Evolutionary conservation across 1,140 invertebrate genomes (phyloP).

Genomic region (Papilio xuthus): DNA sequence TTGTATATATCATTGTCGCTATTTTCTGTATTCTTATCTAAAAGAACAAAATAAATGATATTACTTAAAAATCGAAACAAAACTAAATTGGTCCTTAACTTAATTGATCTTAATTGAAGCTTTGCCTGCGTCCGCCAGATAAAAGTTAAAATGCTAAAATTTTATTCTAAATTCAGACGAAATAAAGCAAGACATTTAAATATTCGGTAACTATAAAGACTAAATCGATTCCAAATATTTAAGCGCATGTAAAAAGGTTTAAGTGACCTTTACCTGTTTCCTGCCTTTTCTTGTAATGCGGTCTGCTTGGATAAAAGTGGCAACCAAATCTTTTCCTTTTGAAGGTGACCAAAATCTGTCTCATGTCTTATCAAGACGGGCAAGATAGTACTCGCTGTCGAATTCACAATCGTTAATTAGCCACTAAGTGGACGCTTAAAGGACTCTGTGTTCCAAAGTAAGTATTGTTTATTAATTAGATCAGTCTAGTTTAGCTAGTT

Average conservation of each 20-base stretch:
- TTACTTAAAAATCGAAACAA: conserved; percentile 9
- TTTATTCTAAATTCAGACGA: background rate
- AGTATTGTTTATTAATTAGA: no score
- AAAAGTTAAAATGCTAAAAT: conserved; percentile 27
- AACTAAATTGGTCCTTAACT: conserved; percentile 33
- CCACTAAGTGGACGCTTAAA: no score
- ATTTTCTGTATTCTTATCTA: conserved; percentile 8
- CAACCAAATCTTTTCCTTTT: background rate
- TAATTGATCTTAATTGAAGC: conserved; percentile 38
- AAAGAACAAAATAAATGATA: background rate
- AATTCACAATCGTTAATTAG: no score
- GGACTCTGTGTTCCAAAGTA: no score
- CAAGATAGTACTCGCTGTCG: no score
- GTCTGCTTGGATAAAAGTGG: no score
- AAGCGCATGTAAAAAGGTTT: conserved; percentile 19
- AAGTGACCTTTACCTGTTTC: conserved; percentile 7
- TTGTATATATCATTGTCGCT: background rate
- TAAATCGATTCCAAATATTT: conserved; percentile 14
- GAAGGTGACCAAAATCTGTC: background rate
- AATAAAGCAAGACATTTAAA: conserved; percentile 15
- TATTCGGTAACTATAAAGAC: conserved; percentile 12
- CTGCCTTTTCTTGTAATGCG: background rate
- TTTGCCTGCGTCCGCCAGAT: conserved; percentile 10
- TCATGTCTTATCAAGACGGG: background rate
- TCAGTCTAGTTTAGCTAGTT: no score